Conservation (phyloP, 2,113 vertebrate genomes). For the Cariama cristata region DNA sequence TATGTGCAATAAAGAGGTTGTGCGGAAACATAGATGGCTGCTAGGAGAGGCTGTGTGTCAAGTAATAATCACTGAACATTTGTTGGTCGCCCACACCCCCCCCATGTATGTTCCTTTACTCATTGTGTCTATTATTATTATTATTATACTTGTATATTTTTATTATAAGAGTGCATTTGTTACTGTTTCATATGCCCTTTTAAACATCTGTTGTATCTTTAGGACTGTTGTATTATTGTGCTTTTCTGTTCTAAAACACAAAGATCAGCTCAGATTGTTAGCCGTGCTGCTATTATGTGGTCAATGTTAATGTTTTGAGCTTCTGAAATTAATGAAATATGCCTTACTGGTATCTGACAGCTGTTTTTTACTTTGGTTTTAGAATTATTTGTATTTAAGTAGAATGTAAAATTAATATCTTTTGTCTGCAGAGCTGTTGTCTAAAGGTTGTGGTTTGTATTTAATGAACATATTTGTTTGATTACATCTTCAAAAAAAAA, state of each 20-base stretch:
- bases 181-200: not conserved
- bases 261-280: not conserved
- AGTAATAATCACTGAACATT: not conserved
- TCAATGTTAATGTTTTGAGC: not conserved
- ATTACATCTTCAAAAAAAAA: not conserved
- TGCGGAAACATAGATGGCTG: not conserved
- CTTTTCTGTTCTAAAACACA: not conserved
- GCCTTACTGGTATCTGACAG: not conserved
- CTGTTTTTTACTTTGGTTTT: not conserved
- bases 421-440: not conserved
- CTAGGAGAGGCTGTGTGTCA: not conserved
- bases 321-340: not conserved
- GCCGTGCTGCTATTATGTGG: not conserved
- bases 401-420: not conserved
- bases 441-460: not conserved
- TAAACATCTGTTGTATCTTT: not conserved
- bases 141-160: not conserved
- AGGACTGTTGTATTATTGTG: not conserved
- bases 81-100: too few species aligned
- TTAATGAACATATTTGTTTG: not conserved
- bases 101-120: not conserved
- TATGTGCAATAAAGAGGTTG: not conserved
- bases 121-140: not conserved
- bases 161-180: not conserved
- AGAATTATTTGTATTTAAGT: not conserved